Evolutionary conservation across 2,888 invertebrate genomes (phyloP).

Genomic region (Palloptera scutellata): DNA sequence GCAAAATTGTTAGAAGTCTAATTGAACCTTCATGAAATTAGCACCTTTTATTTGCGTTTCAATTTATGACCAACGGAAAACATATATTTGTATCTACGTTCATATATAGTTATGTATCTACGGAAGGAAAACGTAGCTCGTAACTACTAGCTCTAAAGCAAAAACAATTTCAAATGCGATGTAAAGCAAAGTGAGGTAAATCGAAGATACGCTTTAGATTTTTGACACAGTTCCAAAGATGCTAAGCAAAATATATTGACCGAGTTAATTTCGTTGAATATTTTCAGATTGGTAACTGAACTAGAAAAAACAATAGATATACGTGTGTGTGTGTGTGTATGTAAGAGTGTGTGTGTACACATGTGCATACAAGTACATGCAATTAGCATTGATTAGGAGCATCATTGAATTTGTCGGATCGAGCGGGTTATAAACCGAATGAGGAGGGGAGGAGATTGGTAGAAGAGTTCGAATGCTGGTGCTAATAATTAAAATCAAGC

Average conservation of each 20-base stretch:
- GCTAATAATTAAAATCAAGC: too few relatives aligned
- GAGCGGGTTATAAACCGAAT: too few relatives aligned
- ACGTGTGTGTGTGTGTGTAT: too few relatives aligned
- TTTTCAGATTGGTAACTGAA: slow-evolving; percentile 43
- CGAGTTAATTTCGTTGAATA: slow-evolving; percentile 34
- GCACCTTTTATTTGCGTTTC: slow-evolving; percentile 56
- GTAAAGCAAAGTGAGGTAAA: too few relatives aligned
- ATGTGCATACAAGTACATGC: too few relatives aligned
- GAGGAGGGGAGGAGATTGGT: too few relatives aligned
- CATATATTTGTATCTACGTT: slow-evolving; percentile 9
- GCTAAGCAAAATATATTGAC: slow-evolving; percentile 21
- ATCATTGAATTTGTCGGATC: too few relatives aligned
- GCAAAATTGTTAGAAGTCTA: slow-evolving; percentile 44
- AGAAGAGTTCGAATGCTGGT: too few relatives aligned
- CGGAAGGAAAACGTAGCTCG: neutral
- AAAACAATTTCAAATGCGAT: neutral
- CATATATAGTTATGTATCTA: neutral
- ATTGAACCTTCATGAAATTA: slow-evolving; percentile 62
- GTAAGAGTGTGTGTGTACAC: too few relatives aligned
- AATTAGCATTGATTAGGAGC: too few relatives aligned
- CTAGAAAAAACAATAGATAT: slow-evolving; percentile 54
- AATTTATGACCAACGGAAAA: slow-evolving; percentile 44
- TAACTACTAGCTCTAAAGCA: neutral
- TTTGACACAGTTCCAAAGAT: slow-evolving; percentile 52
- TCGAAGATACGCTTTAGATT: slow-evolving; percentile 32